phyloP scores from a whole-genome alignment of 1,140 invertebrate genomes.

The Cydia amplana region DNA sequence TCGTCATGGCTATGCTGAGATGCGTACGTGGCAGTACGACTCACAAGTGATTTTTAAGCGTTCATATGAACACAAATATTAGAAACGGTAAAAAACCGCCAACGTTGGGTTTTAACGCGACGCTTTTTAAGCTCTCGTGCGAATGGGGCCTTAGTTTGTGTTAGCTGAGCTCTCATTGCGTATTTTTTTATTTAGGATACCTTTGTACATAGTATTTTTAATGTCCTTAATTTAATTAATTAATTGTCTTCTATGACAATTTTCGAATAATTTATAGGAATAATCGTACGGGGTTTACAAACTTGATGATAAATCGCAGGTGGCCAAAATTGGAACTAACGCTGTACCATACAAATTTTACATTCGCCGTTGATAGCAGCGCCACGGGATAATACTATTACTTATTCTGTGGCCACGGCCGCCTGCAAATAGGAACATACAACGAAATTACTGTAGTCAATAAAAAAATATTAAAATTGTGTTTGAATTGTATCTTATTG shows the following conservation, averaged over 20 bases:
- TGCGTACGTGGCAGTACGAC: no score
- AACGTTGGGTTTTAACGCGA: no score
- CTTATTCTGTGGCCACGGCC: no score
- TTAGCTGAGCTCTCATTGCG: conserved; percentile 32
- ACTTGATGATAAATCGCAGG: neutral
- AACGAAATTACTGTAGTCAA: conserved; percentile 6
- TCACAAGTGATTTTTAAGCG: no score
- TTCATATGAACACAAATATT: no score
- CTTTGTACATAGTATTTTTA: conserved; percentile 1
- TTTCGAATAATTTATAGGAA: conserved; percentile 18
- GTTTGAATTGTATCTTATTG: neutral
- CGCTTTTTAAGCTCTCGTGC: no score
- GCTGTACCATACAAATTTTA: neutral
- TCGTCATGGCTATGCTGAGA: no score
- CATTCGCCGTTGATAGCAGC: neutral
- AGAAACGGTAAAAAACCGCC: no score
- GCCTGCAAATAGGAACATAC: neutral
- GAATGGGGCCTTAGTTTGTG: no score
- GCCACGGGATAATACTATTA: no score
- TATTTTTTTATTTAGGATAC: conserved; percentile 23
- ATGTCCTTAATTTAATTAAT: conserved; percentile 27
- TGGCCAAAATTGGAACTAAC: conserved; percentile 5
- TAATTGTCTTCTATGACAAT: conserved; percentile 40
- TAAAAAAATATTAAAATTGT: neutral
- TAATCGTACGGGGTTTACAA: conserved; percentile 11